Evolutionary conservation across 2,113 vertebrate species (phyloP).

Genomic region (Eurypyga helias): DNA sequence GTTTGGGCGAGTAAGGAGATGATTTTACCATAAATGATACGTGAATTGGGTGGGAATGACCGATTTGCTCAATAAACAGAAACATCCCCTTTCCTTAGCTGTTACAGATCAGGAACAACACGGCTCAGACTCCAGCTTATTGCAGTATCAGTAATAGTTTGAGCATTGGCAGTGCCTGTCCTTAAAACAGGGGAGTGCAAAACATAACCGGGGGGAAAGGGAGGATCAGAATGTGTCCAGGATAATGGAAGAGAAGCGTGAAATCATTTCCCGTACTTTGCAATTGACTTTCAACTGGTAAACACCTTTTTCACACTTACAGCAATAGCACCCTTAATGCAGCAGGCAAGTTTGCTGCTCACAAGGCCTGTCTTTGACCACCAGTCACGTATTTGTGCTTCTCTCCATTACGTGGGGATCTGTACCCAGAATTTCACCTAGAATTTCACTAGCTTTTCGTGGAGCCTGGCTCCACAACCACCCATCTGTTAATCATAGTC

Average conservation of each 20-base stretch:
- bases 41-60: background rate
- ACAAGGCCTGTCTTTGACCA: background rate
- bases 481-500: conserved; percentile 67
- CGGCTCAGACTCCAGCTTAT: conserved; percentile 5
- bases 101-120: background rate
- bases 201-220: background rate
- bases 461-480: background rate
- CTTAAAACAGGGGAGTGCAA: background rate
- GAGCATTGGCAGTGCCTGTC: background rate
- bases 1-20: background rate
- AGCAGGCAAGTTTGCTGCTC: background rate
- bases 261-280: background rate
- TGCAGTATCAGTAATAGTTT: background rate
- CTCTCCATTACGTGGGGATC: background rate
- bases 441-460: background rate
- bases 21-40: background rate
- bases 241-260: background rate
- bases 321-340: background rate
- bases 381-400: background rate
- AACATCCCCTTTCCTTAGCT: background rate
- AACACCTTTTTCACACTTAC: background rate
- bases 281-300: background rate
- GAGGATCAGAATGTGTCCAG: background rate
- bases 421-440: background rate
- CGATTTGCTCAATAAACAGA: background rate